A percentile compares a stretch with the other conserved stretches of the same genome.
These are phyloP conservation scores for Grapholita molesta DNA, from an alignment of 1,140 invertebrate genomes.

Conservation along the genomic window DNA sequence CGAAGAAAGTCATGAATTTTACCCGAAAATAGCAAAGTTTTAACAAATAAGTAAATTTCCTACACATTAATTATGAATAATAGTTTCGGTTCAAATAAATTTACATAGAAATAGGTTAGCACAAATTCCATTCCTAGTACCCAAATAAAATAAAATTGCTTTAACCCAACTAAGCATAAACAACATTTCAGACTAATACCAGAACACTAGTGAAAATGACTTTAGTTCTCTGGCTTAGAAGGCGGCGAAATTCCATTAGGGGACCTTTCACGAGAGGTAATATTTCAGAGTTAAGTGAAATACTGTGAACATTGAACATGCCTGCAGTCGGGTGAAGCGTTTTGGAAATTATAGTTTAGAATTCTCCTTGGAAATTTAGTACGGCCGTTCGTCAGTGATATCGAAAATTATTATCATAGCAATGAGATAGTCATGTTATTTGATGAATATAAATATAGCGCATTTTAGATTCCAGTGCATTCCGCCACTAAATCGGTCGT, in stretches of 20 bases:
- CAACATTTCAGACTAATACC: neutral
- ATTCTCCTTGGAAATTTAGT: neutral
- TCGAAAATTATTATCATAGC: neutral
- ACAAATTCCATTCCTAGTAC: too few species aligned
- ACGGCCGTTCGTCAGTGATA: neutral
- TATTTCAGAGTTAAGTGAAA: slow-evolving; percentile 12
- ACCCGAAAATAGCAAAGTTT: too few species aligned
- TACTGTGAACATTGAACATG: neutral
- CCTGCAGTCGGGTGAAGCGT: neutral
- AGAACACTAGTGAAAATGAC: neutral
- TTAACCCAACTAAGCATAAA: neutral
- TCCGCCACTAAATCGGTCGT: too few species aligned
- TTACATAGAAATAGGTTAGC: too few species aligned
- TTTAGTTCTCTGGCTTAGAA: neutral
- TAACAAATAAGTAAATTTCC: too few species aligned
- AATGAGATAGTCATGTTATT: neutral
- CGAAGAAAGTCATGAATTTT: too few species aligned
- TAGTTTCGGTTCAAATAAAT: too few species aligned
- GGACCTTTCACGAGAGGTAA: slow-evolving; percentile 8
- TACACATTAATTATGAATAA: too few species aligned
- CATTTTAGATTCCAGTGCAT: neutral
- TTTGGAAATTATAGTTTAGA: neutral
- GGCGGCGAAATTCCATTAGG: slow-evolving; percentile 3
- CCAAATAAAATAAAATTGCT: too few species aligned
- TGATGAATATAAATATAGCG: neutral